phyloP scores from a whole-genome alignment of 2,888 invertebrate genomes.

The Melinaea marsaeus region DNA sequence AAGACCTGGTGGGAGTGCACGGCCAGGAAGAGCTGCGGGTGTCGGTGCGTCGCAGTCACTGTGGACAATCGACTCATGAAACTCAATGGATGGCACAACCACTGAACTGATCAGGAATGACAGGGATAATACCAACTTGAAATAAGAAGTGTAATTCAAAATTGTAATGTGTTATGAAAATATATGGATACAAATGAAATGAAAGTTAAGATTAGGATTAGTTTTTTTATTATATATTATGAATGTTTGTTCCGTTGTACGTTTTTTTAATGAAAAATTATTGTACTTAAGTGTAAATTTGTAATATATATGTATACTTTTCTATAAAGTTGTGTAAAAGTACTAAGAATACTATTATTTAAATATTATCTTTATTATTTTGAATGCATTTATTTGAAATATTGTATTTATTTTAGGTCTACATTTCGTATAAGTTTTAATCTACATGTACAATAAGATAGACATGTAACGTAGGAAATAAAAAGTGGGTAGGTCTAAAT shows the following conservation, averaged over 20 bases:
- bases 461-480: no score
- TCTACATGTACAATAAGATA: no score
- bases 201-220: no score
- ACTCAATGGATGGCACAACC: slow-evolving; percentile 65
- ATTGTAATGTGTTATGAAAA: no score
- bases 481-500: no score
- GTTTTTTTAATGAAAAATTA: not conserved
- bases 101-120: slow-evolving; percentile 33
- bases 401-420: no score
- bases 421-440: no score
- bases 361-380: not conserved
- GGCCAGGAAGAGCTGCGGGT: slow-evolving; percentile 53
- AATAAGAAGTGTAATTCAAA: no score
- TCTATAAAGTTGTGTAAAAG: not conserved
- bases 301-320: not conserved
- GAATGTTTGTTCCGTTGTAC: no score
- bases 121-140: no score
- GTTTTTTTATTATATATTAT: no score
- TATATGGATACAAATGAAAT: no score
- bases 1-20: slow-evolving; percentile 72
- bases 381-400: not conserved
- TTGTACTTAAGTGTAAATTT: not conserved
- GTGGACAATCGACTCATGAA: slow-evolving; percentile 56
- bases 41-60: slow-evolving; percentile 62
- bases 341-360: not conserved